Conservation (phyloP, 1,140 invertebrate genomes). For the Diachasmimorpha longicaudata region DNA sequence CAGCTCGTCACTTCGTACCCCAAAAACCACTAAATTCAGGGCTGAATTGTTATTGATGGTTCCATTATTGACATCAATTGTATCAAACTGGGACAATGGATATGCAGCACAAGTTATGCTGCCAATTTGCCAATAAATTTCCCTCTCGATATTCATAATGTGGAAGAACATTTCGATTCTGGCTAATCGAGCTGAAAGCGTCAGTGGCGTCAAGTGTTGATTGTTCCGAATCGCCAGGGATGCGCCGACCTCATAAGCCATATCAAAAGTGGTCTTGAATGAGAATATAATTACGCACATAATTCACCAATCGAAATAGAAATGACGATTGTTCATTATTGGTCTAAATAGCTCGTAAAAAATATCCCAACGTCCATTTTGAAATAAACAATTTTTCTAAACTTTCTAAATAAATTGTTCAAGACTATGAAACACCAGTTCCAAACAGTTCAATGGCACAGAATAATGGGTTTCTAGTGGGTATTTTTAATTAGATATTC, state of each 20-base stretch:
- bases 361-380: no score
- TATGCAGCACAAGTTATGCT: constrained; percentile 97
- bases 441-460: no score
- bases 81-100: constrained; percentile 94
- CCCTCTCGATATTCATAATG: constrained; percentile 91
- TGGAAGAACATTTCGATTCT: constrained; percentile 95
- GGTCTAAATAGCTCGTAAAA: no score
- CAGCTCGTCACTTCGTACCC: constrained; percentile 66
- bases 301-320: no score
- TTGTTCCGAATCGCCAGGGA: constrained; percentile 85
- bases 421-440: no score
- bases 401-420: no score
- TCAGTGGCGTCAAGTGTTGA: constrained; percentile 89
- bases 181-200: constrained; percentile 91
- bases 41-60: constrained; percentile 93
- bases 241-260: constrained; percentile 91
- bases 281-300: not conserved
- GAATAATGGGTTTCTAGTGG: no score
- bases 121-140: constrained; percentile 96
- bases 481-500: no score
- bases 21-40: constrained; percentile 97
- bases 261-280: constrained; percentile 86
- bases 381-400: no score
- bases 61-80: constrained; percentile 90
- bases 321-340: no score